phyloP scores from a whole-genome alignment of 2,113 vertebrate genomes.

The Daboia siamensis region DNA sequence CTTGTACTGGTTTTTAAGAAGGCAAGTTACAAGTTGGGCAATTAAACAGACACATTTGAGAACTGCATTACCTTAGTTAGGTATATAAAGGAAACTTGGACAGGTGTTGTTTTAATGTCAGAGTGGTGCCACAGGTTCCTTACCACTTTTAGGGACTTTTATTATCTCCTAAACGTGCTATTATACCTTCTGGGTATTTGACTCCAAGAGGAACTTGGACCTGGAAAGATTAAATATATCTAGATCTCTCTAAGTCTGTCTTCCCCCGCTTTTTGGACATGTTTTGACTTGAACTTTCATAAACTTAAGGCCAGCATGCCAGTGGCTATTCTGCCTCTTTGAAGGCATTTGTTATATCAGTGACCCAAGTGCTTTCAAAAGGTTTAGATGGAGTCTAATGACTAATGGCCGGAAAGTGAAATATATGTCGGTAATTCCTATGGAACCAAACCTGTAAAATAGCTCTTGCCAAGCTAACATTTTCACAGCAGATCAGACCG shows the following conservation, averaged over 20 bases:
- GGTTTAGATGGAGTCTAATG: neutral
- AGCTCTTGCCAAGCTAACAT: neutral
- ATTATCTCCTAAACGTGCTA: neutral
- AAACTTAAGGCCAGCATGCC: neutral
- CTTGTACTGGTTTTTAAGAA: neutral
- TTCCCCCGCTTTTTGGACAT: neutral
- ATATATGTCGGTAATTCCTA: neutral
- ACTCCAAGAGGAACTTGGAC: neutral
- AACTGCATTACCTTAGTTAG: neutral
- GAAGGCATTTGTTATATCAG: neutral
- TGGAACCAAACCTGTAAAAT: neutral
- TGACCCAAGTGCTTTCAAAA: neutral
- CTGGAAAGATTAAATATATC: neutral
- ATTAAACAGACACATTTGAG: neutral
- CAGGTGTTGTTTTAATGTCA: neutral
- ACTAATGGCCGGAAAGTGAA: neutral
- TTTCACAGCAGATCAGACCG: neutral
- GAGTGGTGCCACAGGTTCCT: neutral
- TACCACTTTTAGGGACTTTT: neutral
- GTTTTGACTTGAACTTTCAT: neutral
- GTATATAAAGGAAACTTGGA: neutral
- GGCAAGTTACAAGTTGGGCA: neutral
- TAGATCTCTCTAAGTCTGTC: neutral
- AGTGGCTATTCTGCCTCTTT: neutral
- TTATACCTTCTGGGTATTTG: neutral